Conservation (phyloP, 2,797 vertebrate species). For the Onychomys leucogaster region DNA sequence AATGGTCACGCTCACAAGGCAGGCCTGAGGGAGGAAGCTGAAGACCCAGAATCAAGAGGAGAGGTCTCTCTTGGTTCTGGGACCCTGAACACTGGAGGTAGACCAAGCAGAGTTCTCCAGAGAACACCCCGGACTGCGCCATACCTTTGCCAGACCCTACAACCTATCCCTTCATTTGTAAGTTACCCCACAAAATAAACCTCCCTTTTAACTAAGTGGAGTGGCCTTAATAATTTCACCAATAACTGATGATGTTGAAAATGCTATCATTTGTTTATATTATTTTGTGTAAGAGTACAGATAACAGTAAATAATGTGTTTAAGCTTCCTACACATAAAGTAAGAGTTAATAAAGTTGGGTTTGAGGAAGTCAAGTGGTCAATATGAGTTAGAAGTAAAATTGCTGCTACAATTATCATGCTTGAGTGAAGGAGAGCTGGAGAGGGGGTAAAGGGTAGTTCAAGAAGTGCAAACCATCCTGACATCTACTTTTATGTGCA, state of each 20-base stretch:
- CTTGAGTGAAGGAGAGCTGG: neutral
- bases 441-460: neutral
- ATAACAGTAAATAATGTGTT: neutral
- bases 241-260: neutral
- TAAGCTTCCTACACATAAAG: neutral
- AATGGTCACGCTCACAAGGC: too few species aligned
- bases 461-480: neutral
- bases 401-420: neutral
- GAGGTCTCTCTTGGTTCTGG: too few species aligned
- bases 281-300: neutral
- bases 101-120: too few species aligned
- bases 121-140: too few species aligned
- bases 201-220: too few species aligned
- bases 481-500: neutral
- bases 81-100: too few species aligned
- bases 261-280: neutral
- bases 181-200: too few species aligned
- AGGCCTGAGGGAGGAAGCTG: too few species aligned
- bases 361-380: neutral
- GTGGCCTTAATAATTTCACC: too few species aligned
- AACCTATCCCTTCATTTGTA: too few species aligned
- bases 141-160: too few species aligned
- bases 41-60: too few species aligned
- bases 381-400: neutral
- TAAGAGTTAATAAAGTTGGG: neutral